phyloP scores from a whole-genome alignment of 2,888 invertebrate genomes.

The Agrochola circellaris region DNA sequence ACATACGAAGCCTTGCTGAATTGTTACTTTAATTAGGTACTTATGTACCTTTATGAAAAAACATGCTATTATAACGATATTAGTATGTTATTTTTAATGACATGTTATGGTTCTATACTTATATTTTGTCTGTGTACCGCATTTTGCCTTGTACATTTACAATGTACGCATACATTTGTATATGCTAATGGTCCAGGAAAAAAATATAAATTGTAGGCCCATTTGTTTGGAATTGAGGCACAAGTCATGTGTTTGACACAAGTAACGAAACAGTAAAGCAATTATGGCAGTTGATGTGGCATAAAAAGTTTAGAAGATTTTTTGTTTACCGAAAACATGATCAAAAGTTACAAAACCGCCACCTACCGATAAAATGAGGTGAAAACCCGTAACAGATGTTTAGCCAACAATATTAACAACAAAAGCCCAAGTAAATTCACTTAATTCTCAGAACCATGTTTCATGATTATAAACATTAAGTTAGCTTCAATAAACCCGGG shows the following conservation, averaged over 20 bases:
- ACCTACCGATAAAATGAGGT: background rate
- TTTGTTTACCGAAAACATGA: background rate
- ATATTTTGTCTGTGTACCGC: background rate
- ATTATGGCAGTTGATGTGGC: background rate
- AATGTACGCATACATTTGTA: background rate
- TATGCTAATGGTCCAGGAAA: background rate
- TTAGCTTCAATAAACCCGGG: conserved; percentile 45
- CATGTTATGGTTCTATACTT: background rate
- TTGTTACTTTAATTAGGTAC: conserved; percentile 2
- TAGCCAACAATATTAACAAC: conserved; percentile 1
- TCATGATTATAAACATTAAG: conserved; percentile 58
- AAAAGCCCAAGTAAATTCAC: conserved; percentile 11
- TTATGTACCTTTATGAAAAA: background rate
- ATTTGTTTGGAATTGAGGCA: background rate
- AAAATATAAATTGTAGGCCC: background rate
- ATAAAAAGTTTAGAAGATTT: too few species aligned
- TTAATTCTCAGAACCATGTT: conserved; percentile 47
- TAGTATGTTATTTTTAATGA: background rate
- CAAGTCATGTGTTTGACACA: too few species aligned
- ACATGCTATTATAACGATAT: too few species aligned
- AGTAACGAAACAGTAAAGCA: background rate
- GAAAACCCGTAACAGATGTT: conserved; percentile 18
- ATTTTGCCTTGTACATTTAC: background rate
- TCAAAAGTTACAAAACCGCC: background rate
- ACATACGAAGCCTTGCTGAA: too few species aligned